phyloP scores from a whole-genome alignment of 2,888 invertebrate genomes.

The Amblyjoppa fuscipennis region DNA sequence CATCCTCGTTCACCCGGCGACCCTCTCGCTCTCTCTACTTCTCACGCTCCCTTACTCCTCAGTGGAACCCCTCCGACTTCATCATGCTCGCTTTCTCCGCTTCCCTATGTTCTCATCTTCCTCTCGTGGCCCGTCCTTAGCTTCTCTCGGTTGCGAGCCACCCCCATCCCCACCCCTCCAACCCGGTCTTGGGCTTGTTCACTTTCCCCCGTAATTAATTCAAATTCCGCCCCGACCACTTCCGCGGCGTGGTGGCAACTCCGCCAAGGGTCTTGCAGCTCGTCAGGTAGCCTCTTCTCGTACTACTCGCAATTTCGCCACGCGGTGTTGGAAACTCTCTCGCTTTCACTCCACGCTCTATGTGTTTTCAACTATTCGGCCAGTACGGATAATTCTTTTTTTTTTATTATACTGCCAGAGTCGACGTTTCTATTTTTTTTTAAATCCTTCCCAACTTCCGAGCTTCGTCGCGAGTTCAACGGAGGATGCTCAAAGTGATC shows the following conservation, averaged over 20 bases:
- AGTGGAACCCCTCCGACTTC: slow-evolving; percentile 53
- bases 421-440: slow-evolving; percentile 17
- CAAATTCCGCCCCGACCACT: slow-evolving; percentile 76
- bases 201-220: slow-evolving; percentile 78
- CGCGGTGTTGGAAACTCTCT: slow-evolving; percentile 42
- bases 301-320: slow-evolving; percentile 61
- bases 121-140: slow-evolving; percentile 55
- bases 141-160: slow-evolving; percentile 42
- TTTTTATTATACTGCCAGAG: slow-evolving; percentile 43
- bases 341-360: slow-evolving; percentile 33
- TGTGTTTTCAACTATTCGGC: slow-evolving; percentile 31
- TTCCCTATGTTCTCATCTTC: slow-evolving; percentile 38
- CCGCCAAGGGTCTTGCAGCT: slow-evolving; percentile 59
- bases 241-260: slow-evolving; percentile 63
- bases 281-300: slow-evolving; percentile 58
- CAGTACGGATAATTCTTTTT: slow-evolving; percentile 36
- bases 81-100: slow-evolving; percentile 62
- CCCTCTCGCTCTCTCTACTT: slow-evolving; percentile 64
- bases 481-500: slow-evolving; percentile 6
- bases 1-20: slow-evolving; percentile 59
- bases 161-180: slow-evolving; percentile 64
- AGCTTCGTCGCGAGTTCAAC: slow-evolving; percentile 18
- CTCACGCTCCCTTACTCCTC: slow-evolving; percentile 41
- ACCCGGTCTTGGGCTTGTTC: slow-evolving; percentile 71
- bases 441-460: background rate